Base-by-base conservation (phyloP, 1,140 invertebrate genomes). In the Cephus cinctus region DNA sequence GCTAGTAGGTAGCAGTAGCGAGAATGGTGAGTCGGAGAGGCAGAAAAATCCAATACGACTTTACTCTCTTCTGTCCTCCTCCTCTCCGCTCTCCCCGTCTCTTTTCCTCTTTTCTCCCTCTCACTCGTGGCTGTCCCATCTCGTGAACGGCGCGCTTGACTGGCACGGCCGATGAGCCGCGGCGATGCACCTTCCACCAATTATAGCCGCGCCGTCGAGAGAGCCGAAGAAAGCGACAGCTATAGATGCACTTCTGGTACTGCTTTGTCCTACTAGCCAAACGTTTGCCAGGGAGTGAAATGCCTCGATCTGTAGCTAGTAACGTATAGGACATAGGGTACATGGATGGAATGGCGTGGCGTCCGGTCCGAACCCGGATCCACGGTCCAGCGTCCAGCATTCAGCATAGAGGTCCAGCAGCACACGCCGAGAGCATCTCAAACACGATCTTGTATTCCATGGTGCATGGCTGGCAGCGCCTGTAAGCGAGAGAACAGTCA, bases 381-480 rank as follows among this genome's bases (percentile, higher is more conserved):
- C 59, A 46, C 27, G 46, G 47, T 58, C 52, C 58, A 54, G 50
- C 46, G 50, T 50, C n/a, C 44, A 53, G 50, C 50, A 46, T 20
- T 40, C 50, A 39, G 42, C 43, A 21, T n/a, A n/a, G n/a, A n/a
- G n/a, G n/a, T n/a, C 19, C 35, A 22, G 52, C 56, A 45, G 38
- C 49, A 27, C 57, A 52, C 56, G 57, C 57, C 55, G 47, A 68
- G 19, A 36, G 61, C 72, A 75, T 76, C 73, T 73, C 63, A 68
- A 72, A 73, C 71, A 71, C 70, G 71, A 76, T 75, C 69, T 70
- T 66, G 66, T 71, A 71, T 69, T 70, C 69, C 65, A 61, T 54
- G 54, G 56, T 50, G 49, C 54, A 52, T 43, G 47, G 54, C 52
- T 57, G 54, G 50, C 57, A 60, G 61, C 59, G 61, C 59, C 59